Base-by-base conservation (phyloP, 2,888 invertebrate species). In the Drosophila neotestacea region DNA sequence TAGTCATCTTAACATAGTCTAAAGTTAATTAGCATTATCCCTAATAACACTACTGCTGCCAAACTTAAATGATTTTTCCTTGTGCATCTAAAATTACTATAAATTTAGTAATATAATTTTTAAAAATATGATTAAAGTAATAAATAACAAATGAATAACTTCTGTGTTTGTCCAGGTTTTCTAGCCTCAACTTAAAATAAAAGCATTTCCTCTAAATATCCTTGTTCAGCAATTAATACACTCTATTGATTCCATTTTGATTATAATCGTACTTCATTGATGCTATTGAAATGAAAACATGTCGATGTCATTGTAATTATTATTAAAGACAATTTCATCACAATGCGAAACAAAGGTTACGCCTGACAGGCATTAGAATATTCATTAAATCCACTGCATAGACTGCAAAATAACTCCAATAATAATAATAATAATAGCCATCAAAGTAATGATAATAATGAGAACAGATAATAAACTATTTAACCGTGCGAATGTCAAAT, bases 401-500 rank as follows among this genome's bases (percentile, higher is more conserved):
- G 13, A 9, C 16, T 27, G 48, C 28, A 16, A 6, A 56, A 41
- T 27, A 58, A 7, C 50, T 32, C 38, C 3, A 52, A 52, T 50
- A 22, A 38, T 42, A 36, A 44, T 30, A 13, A 28, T 50, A 22
- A 38, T 42, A 36, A 44, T 30, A 13, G 28, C 22, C 22, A 22
- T 22, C 22, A 22, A 22, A 13, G 34, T 41, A 59, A 63, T 32
- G 44, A 71, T 63, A 70, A 76, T 73, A 64, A 64, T 61, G 59
- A 74, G 68, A 74, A 55, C 71, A 60, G 66, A 71, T 74, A 74
- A 77, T 77, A 71, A 77, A 77, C 77, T 77, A 75, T 78, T 78
- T 78, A 77, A 27, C 34, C 47, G 59, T 68, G 64, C 74, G 54
- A 71, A 65, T 46, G 47, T 16, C 38, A 41, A 34, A 27, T 10